Base-by-base conservation (phyloP, 2,888 invertebrate species). In the Latheticus oryzae region DNA sequence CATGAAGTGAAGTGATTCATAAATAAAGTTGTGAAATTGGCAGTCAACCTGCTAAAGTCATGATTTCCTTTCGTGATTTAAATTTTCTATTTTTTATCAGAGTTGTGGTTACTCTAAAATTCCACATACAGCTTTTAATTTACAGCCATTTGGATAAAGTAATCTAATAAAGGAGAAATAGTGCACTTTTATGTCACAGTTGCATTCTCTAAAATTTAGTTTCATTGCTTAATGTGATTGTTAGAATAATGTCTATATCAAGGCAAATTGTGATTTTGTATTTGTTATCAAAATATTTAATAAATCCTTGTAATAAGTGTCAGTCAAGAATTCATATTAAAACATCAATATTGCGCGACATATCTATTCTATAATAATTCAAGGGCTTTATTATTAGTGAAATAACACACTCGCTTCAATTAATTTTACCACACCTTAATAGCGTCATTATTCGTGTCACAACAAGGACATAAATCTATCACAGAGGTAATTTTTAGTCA, bases 401-500 rank as follows among this genome's bases (percentile, higher is more conserved):
- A 40, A 37, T 45, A 57, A 50, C 54, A 40, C 38, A 19, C 42
- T 51, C 33, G 38, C 30, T 50, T 42, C 52, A 58, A 60, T 56
- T 58, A 45, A 59, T 43, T 59, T 17, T 9, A 21, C 37, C 62
- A 33, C 54, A 50, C 55, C 54, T 54, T 55, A 61, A 52, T 52
- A 45, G 45, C 42, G 54, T 55, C 48, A 58, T 60, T 59, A 61
- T 59, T 56, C 57, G 58, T 54, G 62, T 58, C 58, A 64, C 52
- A 62, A 64, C 60, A 56, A 42, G 48, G 32, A 24, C 47, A 55
- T 58, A 64, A 60, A 64, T 64, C 64, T 64, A 61, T 60, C 59
- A 58, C 35, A 35, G 53, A 48, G 51, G 61, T 60, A 58, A 68
- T 60, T 59, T 63, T 53, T 56, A 55, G 45, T 58, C 56, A 54